Base-by-base conservation (phyloP, 2,797 vertebrate species). In the Sebastes diploproa region DNA sequence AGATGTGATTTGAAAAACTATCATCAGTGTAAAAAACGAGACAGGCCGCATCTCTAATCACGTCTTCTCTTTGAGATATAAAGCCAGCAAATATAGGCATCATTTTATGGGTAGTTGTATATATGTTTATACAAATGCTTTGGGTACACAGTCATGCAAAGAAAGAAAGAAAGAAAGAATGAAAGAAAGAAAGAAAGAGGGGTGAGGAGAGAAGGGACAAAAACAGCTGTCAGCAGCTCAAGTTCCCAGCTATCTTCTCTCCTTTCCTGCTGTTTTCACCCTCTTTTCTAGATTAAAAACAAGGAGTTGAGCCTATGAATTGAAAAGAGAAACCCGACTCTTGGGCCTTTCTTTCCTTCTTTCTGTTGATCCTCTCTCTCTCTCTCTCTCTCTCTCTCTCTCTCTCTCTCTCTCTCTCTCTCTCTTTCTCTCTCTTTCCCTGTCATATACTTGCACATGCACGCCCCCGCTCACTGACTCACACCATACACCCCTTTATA, bases 211-310 rank as follows among this genome's bases (percentile, higher is more conserved):
- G 74, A 76, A 59, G 74, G 75, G 78, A 93, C 85, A 89, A 91
- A 88, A 81, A 25, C 86, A 90, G 81, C 89, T 92, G 89, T 89
- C 88, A 86, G 82, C 61, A 63, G 90, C 87, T 93, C 90, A 81
- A 74, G 89, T 94, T 92, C 75, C 87, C 83, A 63, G 62, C 87
- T 71, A 86, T 86, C 89, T 50, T 84, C 87, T 94, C 90, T 78
- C 32, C 85, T 92, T 88, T 88, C 88, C 77, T 85, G 65, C 87
- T 90, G 85, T 80, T 89, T 92, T 93, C 89, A 89, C 72, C 86
- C 87, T 88, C 80, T 89, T 91, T 90, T 91, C 87, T 84, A 81
- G 89, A 93, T 93, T 88, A 92, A 92, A 91, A 91, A 89, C 82
- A 81, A 91, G 77, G 79, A 91, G 76, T 89, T 85, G 86, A 92